Evolutionary conservation across 2,888 invertebrate species (phyloP).

Genomic region (Enchytraeus crypticus): DNA sequence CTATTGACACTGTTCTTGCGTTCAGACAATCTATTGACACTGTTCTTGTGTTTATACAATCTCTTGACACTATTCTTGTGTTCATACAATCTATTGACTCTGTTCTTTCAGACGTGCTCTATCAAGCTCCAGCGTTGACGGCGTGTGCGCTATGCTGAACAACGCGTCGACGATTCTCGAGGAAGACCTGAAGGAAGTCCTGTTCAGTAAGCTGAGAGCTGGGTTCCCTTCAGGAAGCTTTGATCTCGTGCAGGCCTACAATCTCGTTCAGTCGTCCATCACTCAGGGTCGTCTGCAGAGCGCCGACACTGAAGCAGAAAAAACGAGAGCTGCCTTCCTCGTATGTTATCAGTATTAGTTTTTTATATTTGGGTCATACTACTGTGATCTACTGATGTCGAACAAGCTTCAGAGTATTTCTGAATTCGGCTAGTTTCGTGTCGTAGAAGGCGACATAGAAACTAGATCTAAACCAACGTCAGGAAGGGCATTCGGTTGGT

Average conservation of each 20-base stretch:
- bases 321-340: conserved; percentile 65
- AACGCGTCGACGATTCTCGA: conserved; percentile 80
- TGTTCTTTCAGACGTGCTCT: conserved; percentile 76
- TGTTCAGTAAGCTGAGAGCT: conserved; percentile 62
- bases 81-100: no score
- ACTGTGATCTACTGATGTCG: no score
- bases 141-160: conserved; percentile 90
- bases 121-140: conserved; percentile 82
- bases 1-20: no score
- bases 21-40: no score
- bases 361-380: no score
- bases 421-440: no score
- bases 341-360: conserved; percentile 48
- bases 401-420: no score
- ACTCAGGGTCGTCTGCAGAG: conserved; percentile 72
- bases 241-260: conserved; percentile 63
- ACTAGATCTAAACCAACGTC: no score
- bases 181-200: conserved; percentile 67
- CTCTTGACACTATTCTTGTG: no score
- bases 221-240: conserved; percentile 60
- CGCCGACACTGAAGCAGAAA: conserved; percentile 59
- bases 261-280: conserved; percentile 67
- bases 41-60: no score
- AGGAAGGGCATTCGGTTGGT: no score
- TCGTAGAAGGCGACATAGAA: no score